Evolutionary conservation across 2,888 invertebrate genomes (phyloP), one percentile per base, ranked within the genome.

Genomic region (Nemoura dubitans): DNA sequence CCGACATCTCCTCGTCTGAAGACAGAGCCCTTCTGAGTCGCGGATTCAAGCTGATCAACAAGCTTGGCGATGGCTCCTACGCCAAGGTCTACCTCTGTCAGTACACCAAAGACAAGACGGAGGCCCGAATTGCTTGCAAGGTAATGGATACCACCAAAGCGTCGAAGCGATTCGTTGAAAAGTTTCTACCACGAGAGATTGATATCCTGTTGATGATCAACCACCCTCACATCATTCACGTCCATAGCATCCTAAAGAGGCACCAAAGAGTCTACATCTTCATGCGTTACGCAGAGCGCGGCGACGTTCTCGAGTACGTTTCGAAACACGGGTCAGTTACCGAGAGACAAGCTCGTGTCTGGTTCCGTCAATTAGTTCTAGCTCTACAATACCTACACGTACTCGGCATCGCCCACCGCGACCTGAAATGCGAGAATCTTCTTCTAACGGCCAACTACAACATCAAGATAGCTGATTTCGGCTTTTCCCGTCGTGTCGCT

Each of bases 361-460:
- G 96, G 96, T 93, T 95, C 90, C 92, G 95, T 26, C 96, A 96
- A 91, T 92, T 96, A 5, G 89, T 94, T 26, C 92, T 95, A 29
- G 95, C 93, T 0, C 90, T 96, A 0, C 93, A 95, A 88, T 97
- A 96, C 91, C 92, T 96, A 86, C 96, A 96, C 90, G 93, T 94
- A 76, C 92, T 95, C 92, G 94, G 95, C 87, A 94, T 96, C 84
- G 95, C 95, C 0, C 97, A 97, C 90, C 89, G 92, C 87, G 97
- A 97, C 91, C 92, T 97, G 89, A 97, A 97, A 91, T 97, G 97
- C 90, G 97, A 97, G 91, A 97, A 97, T 90, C 93, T 96, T 84
- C 91, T 96, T 84, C 93, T 96, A 29, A 96, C 96, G 0, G 92
- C 93, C 30, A 95, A 95, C 90, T 95, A 95, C 90, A 96, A 96